Base-by-base conservation (phyloP, 2,113 vertebrate genomes). In the Ochotona curzoniae region DNA sequence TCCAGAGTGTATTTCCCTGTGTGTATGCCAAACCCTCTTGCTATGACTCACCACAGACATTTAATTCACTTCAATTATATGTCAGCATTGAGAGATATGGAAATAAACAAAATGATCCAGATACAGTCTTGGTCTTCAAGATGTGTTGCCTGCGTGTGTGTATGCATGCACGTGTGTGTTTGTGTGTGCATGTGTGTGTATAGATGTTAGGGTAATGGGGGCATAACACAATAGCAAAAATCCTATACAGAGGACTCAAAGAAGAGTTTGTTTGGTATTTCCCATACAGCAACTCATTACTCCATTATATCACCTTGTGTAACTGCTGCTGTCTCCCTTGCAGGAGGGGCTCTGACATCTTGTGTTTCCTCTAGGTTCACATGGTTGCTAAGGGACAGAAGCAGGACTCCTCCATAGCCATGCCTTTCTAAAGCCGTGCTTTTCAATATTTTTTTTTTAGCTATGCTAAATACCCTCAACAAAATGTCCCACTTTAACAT, bases 401-500 rank as follows among this genome's bases (percentile, higher is more conserved):
- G 70, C 67, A 64, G 20, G 26, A 61, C 20, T 49, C 38, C 38
- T 44, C 38, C 64, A 69, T 71, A 35, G 11, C 26, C 5, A 69
- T 11, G 47, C 17, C 64, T 90, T 83, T 90, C 11, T 81, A 83
- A 83, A 69, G 38, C 86, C 26, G 70, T 47, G 44, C 15, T 75
- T 15, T 44, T 66, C 66, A n/a, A 51, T 20, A 8, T 74, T 70
- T 57, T 83, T 83, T 51, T 38, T 61, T 21, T 7, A 35, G 63
- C 35, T 49, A 13, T 51, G 17, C 11, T n/a, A 83, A 82, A 78
- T 66, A 94, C 15, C 69, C 11, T 61, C 15, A 85, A 79, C 47
- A 89, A 78, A 64, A n/a, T 35, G 49, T 92, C 85, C 44, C 3
- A 60, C 35, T 86, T 83, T 84, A 83, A 88, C 21, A 12, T 79